A percentile compares a stretch with the other conserved stretches of the same genome.
These are phyloP conservation scores for Hyposoter dolosus DNA, from an alignment of 2,888 invertebrate species.

Conservation along the genomic window DNA sequence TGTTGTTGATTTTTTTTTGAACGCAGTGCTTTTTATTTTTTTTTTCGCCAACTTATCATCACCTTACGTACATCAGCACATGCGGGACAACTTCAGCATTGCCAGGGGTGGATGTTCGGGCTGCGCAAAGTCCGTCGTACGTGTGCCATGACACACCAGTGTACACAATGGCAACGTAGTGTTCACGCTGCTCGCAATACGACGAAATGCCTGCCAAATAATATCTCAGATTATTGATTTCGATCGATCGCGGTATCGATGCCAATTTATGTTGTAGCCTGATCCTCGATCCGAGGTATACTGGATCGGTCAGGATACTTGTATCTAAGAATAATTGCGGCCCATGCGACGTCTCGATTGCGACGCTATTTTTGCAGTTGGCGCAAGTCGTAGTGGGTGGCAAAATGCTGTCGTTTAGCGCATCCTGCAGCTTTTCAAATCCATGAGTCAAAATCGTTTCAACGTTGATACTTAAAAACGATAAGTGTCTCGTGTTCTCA, in stretches of 20 bases:
- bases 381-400: not conserved
- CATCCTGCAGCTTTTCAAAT: conserved; percentile 15
- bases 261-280: not conserved
- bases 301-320: conserved; percentile 20
- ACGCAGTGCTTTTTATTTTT: not conserved
- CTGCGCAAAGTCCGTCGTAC: conserved; percentile 6
- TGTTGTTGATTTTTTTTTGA: not conserved
- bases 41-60: not conserved
- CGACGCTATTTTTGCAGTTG: not conserved
- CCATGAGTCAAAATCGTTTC: conserved; percentile 17
- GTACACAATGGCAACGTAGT: conserved; percentile 18
- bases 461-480: conserved; percentile 23
- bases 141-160: conserved; percentile 14
- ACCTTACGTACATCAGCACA: conserved; percentile 8
- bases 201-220: conserved; percentile 6
- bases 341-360: conserved; percentile 4
- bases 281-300: not conserved
- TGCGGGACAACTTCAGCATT: conserved; percentile 2
- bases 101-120: not conserved
- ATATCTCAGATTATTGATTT: not conserved
- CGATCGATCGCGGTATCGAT: conserved; percentile 6
- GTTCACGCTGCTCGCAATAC: conserved; percentile 7
- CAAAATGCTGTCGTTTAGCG: conserved; percentile 14
- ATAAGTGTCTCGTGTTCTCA: not conserved
- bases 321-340: conserved; percentile 15